These are phyloP conservation scores for Himalopsyche tibetana DNA, from an alignment of 2,888 invertebrate species.

Conservation along the genomic window DNA sequence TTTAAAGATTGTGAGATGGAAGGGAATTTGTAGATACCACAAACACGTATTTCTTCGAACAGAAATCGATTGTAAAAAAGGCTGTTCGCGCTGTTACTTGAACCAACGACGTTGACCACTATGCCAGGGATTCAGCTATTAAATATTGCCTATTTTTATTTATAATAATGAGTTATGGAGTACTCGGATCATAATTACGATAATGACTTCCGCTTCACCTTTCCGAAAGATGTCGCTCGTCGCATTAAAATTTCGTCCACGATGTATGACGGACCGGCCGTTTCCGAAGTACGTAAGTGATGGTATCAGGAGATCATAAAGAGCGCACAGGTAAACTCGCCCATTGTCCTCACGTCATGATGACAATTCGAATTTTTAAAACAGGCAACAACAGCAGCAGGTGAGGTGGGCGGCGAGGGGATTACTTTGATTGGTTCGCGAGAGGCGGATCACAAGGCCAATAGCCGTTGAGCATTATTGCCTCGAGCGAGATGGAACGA, in stretches of 20 bases:
- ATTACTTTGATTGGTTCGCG: conserved; percentile 58
- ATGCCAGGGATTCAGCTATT: too few relatives aligned
- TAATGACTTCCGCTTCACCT: conserved; percentile 11
- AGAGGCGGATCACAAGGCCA: conserved; percentile 55
- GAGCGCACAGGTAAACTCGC: conserved; percentile 58
- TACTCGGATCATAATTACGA: neutral
- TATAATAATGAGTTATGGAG: too few relatives aligned
- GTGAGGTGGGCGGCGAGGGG: conserved; percentile 52
- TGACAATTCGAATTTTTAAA: conserved; percentile 62
- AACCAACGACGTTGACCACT: too few relatives aligned
- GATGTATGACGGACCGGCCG: neutral
- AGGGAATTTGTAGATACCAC: too few relatives aligned
- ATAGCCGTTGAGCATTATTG: conserved; percentile 49
- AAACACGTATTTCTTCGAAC: too few relatives aligned
- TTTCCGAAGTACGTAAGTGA: conserved; percentile 1
- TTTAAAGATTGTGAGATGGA: too few relatives aligned
- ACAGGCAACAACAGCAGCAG: conserved; percentile 55
- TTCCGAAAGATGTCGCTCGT: neutral
- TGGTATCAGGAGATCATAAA: conserved; percentile 58
- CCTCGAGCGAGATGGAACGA: conserved; percentile 48
- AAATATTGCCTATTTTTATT: too few relatives aligned
- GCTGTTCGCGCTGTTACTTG: too few relatives aligned
- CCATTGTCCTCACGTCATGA: conserved; percentile 59
- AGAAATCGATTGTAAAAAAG: too few relatives aligned
- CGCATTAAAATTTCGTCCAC: conserved; percentile 3